Percentiles rank a stretch among this genome's conserved stretches.
Conservation (phyloP, 1,140 invertebrate genomes). For the Solenopsis fugax region DNA sequence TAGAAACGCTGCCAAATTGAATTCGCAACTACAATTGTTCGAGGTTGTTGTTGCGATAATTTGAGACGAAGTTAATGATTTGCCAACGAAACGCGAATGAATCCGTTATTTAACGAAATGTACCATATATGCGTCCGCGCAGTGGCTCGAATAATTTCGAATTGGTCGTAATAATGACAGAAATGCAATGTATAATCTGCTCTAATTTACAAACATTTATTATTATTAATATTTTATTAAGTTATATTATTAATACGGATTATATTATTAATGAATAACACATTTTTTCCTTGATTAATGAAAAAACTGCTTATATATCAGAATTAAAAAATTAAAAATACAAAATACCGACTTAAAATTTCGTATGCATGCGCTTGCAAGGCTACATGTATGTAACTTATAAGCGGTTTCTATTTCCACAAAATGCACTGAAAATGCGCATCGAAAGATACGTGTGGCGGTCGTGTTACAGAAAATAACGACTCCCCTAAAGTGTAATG, state of each 20-base stretch:
- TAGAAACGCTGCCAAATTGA: constrained; percentile 57
- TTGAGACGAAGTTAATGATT: constrained; percentile 54
- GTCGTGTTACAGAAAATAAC: constrained; percentile 23
- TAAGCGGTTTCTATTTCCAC: neutral
- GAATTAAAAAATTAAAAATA: neutral
- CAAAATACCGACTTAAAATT: neutral
- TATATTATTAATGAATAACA: neutral
- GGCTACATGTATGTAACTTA: neutral
- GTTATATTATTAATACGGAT: neutral
- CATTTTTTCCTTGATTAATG: neutral
- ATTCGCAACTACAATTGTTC: constrained; percentile 25
- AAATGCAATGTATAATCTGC: neutral
- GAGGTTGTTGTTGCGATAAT: constrained; percentile 43
- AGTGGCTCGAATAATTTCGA: constrained; percentile 24
- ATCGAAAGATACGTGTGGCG: constrained; percentile 8
- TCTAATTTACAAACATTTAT: constrained; percentile 26
- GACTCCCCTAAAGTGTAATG: constrained; percentile 19
- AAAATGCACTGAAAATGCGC: constrained; percentile 30
- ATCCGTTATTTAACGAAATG: constrained; percentile 39
- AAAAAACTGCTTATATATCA: neutral
- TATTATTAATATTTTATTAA: constrained; percentile 12
- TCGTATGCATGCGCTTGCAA: neutral
- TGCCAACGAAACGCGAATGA: constrained; percentile 24
- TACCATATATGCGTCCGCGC: constrained; percentile 32
- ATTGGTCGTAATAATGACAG: constrained; percentile 19